These are phyloP conservation scores for Noturus placidus DNA, from an alignment of 2,113 vertebrate species.

Conservation along the genomic window DNA sequence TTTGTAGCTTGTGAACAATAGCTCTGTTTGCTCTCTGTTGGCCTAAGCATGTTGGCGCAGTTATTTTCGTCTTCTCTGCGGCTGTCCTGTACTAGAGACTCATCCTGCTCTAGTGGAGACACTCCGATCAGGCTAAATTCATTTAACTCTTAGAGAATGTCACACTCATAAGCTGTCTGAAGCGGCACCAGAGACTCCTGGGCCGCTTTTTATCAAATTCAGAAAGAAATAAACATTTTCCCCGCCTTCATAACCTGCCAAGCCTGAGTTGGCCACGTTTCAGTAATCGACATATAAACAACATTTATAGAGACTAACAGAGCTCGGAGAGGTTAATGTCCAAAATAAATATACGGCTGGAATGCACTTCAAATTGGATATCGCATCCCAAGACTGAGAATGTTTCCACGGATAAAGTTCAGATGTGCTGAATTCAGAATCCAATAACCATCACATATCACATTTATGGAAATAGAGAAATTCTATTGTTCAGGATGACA, in stretches of 20 bases:
- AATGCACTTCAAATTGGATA: background rate
- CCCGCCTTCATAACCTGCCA: constrained; percentile 28
- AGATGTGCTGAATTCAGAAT: background rate
- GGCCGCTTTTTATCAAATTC: constrained; percentile 25
- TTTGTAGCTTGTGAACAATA: background rate
- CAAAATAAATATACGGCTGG: background rate
- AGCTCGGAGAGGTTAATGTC: background rate
- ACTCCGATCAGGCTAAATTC: constrained; percentile 1
- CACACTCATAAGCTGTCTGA: background rate
- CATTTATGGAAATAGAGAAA: background rate
- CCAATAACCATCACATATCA: background rate
- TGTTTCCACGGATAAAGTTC: background rate
- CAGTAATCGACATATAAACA: background rate
- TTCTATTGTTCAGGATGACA: background rate
- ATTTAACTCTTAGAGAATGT: background rate
- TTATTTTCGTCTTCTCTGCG: background rate
- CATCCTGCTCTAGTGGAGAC: background rate
- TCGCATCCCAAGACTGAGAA: constrained; percentile 3
- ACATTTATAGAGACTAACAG: background rate
- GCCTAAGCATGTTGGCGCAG: background rate
- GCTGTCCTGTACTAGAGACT: background rate
- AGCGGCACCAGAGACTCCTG: constrained; percentile 7
- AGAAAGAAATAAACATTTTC: constrained; percentile 20
- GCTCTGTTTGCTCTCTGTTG: background rate
- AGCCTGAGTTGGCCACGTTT: background rate